phyloP scores from a whole-genome alignment of 1,140 invertebrate species.

The Monomorium pharaonis region DNA sequence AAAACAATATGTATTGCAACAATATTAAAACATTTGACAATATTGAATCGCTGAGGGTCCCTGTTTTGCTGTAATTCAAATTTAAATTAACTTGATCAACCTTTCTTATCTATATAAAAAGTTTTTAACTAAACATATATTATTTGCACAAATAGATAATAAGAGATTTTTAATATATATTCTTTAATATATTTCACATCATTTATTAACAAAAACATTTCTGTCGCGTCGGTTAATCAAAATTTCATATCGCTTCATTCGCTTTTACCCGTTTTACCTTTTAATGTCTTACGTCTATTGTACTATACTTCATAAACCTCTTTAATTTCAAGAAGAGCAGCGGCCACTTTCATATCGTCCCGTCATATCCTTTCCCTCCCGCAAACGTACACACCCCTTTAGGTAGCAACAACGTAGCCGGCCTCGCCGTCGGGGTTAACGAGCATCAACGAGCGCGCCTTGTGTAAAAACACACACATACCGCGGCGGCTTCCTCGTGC shows the following conservation, averaged over 20 bases:
- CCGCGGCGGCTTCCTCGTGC: constrained; percentile 28
- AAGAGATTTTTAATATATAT: neutral
- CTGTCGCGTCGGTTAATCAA: neutral
- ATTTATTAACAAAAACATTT: neutral
- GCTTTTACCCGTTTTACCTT: neutral
- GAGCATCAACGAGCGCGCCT: constrained; percentile 30
- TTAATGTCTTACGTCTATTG: neutral
- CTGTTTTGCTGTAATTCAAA: neutral
- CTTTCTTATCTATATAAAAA: neutral
- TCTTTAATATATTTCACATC: neutral
- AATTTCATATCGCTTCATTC: neutral
- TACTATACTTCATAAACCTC: neutral
- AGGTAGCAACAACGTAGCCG: neutral
- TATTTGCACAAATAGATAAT: neutral
- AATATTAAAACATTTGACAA: neutral
- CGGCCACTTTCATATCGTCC: neutral
- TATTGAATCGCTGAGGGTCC: neutral
- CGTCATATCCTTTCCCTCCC: neutral
- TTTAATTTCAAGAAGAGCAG: neutral
- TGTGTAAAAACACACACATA: constrained; percentile 54
- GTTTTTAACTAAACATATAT: neutral
- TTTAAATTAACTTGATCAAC: neutral
- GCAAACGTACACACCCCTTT: neutral
- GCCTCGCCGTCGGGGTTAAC: constrained; percentile 5
- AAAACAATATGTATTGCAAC: neutral